phyloP scores from a whole-genome alignment of 2,888 invertebrate species.

The Spatulosminthurus flaviceps region DNA sequence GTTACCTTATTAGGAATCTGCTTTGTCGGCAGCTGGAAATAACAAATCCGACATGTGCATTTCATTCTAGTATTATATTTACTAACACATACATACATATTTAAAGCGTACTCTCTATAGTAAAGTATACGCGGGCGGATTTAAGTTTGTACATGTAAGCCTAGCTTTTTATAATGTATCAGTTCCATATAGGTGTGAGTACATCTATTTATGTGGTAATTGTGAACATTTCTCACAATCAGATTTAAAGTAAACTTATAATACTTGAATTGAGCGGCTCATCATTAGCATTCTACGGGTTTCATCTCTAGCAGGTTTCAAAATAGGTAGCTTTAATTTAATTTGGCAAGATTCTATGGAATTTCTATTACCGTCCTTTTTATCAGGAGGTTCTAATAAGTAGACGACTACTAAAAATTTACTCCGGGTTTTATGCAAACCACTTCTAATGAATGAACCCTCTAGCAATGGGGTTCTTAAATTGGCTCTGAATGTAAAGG shows the following conservation, averaged over 20 bases:
- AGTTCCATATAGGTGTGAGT: too few species aligned
- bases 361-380: neutral
- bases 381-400: too few species aligned
- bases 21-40: constrained; percentile 18
- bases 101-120: too few species aligned
- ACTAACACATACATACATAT: too few species aligned
- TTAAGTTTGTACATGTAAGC: too few species aligned
- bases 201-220: neutral
- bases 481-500: too few species aligned
- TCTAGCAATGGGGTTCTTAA: too few species aligned
- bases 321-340: constrained; percentile 12
- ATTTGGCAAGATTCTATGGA: neutral
- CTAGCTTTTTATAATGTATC: too few species aligned
- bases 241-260: neutral
- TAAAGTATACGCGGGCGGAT: too few species aligned
- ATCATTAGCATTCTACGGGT: constrained; percentile 19
- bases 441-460: too few species aligned
- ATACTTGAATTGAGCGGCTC: neutral
- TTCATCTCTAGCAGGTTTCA: neutral
- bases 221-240: neutral
- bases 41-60: neutral
- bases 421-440: too few species aligned
- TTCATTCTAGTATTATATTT: neutral
- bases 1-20: constrained; percentile 8
- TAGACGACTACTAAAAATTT: too few species aligned